phyloP scores from a whole-genome alignment of 1,140 invertebrate species.

The Matsumurasca onukii region DNA sequence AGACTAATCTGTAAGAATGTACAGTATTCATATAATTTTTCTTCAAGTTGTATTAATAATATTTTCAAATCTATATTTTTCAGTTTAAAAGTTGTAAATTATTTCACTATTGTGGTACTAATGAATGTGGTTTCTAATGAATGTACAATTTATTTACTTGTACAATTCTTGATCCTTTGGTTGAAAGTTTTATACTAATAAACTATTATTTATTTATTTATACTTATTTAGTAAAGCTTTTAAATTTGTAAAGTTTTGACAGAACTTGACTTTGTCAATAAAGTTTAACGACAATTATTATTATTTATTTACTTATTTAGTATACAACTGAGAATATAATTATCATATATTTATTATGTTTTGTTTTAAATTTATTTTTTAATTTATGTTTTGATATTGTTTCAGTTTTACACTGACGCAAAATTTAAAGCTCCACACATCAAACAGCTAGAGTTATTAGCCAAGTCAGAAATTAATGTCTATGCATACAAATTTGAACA shows the following conservation, averaged over 20 bases:
- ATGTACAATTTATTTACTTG: too few relatives aligned
- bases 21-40: neutral
- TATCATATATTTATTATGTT: too few relatives aligned
- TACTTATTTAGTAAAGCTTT: neutral
- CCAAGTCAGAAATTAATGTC: slow-evolving; percentile 37
- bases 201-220: too few relatives aligned
- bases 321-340: too few relatives aligned
- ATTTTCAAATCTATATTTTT: slow-evolving; percentile 2
- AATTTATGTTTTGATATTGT: too few relatives aligned
- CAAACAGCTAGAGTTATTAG: slow-evolving; percentile 43
- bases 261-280: slow-evolving; percentile 5
- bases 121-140: neutral
- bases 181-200: too few relatives aligned
- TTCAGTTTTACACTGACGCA: slow-evolving; percentile 49
- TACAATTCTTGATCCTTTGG: too few relatives aligned
- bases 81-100: neutral
- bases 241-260: neutral
- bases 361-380: too few relatives aligned
- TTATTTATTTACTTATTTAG: too few relatives aligned
- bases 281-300: too few relatives aligned
- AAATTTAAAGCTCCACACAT: slow-evolving; percentile 46
- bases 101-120: neutral
- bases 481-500: slow-evolving; percentile 52
- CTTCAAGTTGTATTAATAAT: neutral
- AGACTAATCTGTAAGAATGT: slow-evolving; percentile 7